Conservation (phyloP, 2,113 vertebrate genomes). For the Accipiter virgatus region DNA sequence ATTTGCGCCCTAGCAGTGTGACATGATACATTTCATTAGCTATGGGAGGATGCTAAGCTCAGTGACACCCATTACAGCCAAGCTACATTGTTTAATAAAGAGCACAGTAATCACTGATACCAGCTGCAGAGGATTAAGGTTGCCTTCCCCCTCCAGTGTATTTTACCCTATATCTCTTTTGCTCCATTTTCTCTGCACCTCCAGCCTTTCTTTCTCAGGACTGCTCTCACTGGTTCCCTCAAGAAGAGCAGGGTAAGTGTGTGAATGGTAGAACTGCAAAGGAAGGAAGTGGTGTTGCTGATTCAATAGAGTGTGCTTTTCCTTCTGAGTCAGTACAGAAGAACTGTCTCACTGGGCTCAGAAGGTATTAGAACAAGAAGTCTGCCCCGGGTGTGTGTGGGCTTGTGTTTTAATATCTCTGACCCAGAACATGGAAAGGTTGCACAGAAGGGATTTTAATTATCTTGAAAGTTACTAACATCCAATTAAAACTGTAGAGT, state of each 20-base stretch:
- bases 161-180: neutral
- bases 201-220: neutral
- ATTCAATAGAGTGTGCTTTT: constrained; percentile 58
- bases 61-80: neutral
- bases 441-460: constrained; percentile 18
- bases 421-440: constrained; percentile 24
- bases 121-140: neutral
- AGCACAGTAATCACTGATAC: neutral
- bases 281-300: constrained; percentile 64
- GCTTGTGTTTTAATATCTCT: constrained; percentile 28
- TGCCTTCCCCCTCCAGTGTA: neutral
- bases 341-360: constrained; percentile 33
- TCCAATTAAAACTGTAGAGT: constrained; percentile 21
- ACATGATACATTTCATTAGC: neutral
- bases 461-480: neutral
- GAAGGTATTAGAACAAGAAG: constrained; percentile 43
- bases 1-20: neutral
- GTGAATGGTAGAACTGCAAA: constrained; percentile 24
- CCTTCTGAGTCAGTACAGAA: constrained; percentile 57
- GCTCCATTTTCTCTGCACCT: neutral
- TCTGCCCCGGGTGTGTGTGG: neutral
- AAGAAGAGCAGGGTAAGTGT: neutral
- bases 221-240: neutral
- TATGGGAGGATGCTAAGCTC: neutral
- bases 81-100: neutral